Evolutionary conservation across 1,140 invertebrate species (phyloP), one percentile per base, ranked within the genome.

Genomic region (Holcopasites calliopsidis): DNA sequence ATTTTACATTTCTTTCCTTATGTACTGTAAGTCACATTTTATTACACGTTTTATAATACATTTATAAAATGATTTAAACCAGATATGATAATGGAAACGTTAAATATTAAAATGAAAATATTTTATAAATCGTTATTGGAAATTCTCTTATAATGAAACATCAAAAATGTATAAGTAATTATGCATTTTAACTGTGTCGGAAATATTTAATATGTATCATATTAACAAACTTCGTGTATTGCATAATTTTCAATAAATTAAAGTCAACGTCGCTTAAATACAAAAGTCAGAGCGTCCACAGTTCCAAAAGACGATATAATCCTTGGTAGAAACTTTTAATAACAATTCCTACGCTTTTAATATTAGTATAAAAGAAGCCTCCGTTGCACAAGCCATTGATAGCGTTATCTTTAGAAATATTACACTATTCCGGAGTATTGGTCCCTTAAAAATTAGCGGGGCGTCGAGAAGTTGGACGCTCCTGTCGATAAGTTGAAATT

Each of bases 401-500:
- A n/a, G n/a, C n/a, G n/a, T n/a, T n/a, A n/a, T n/a, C n/a, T n/a
- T n/a, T n/a, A n/a, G n/a, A n/a, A n/a, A n/a, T n/a, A n/a, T n/a
- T n/a, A n/a, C n/a, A n/a, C n/a, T n/a, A n/a, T n/a, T n/a, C n/a
- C n/a, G n/a, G n/a, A n/a, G n/a, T n/a, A n/a, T n/a, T n/a, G n/a
- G n/a, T n/a, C 21, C 10, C 13, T n/a, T 23, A 5, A 40, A 57
- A 28, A 16, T 31, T 26, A 23, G n/a, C 8, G 0, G 7, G 1
- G 21, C 16, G 3, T 2, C 18, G 2, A 35, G 31, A 18, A 21
- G 16, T 21, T 10, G 10, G 31, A 35, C 13, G 13, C 26, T 54
- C 11, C 55, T 58, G 55, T 35, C 55, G 55, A 58, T 58, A 58
- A 58, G 55, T 35, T 31, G 31, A 33, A 58, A 58, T 16, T 31